These are phyloP conservation scores for Pentamera pediparva DNA, from an alignment of 53 echinoderm and acorn worm genomes.

Conservation along the genomic window DNA sequence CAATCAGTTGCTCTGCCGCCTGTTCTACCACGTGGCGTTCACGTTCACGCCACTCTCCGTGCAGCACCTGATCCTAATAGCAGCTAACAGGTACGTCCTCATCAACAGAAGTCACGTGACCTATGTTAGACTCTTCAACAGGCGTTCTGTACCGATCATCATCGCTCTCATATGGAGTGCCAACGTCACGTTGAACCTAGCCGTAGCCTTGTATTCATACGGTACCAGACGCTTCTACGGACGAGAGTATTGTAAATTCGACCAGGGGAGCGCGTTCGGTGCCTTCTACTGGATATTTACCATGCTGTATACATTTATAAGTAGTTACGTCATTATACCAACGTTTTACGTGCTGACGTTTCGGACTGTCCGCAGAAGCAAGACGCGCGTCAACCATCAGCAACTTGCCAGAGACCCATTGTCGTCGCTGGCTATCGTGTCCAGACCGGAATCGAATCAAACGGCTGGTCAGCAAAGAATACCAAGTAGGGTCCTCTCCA, in stretches of 20 bases:
- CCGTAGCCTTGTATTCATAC: background rate
- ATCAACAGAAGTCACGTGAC: background rate
- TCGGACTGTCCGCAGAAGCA: slow-evolving; percentile 17
- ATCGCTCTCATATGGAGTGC: background rate
- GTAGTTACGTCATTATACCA: slow-evolving; percentile 5
- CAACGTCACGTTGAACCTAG: background rate
- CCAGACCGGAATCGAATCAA: background rate
- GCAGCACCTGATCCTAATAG: slow-evolving; percentile 20
- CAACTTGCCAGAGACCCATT: background rate
- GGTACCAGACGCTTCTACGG: slow-evolving; percentile 8
- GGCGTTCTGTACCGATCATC: background rate
- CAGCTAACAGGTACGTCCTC: slow-evolving; percentile 8
- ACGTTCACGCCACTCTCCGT: slow-evolving; percentile 21
- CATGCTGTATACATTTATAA: slow-evolving; percentile 7
- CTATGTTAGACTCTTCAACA: slow-evolving; percentile 8
- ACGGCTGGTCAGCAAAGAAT: slow-evolving; percentile 2
- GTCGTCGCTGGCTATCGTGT: background rate
- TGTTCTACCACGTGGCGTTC: slow-evolving; percentile 7
- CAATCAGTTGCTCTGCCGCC: background rate
- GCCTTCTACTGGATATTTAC: slow-evolving; percentile 9
- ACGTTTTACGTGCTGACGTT: slow-evolving; percentile 19
- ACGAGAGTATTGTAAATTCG: slow-evolving; percentile 1
- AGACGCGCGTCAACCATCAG: slow-evolving; percentile 2
- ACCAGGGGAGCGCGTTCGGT: background rate
- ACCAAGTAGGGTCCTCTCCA: background rate